Percentiles rank a stretch among this genome's conserved stretches.
These are phyloP conservation scores for Crenichthys baileyi DNA, from an alignment of 2,797 vertebrate species.

Conservation along the genomic window DNA sequence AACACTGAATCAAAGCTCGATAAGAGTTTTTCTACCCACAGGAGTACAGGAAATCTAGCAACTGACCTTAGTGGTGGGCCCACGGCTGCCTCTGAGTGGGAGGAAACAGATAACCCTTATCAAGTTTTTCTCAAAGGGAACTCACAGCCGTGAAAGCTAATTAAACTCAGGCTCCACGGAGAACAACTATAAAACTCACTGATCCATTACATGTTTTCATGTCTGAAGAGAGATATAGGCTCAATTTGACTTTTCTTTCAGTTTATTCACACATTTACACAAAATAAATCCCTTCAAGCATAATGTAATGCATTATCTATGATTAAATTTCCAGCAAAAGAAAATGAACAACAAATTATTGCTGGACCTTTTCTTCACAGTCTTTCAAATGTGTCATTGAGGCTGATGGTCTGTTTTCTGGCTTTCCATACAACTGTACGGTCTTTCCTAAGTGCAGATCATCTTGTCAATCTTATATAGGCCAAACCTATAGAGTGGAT, in stretches of 20 bases:
- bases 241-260: constrained; percentile 6
- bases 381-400: not conserved
- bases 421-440: not conserved
- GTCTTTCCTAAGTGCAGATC: not conserved
- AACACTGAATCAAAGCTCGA: constrained; percentile 4
- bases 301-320: not conserved
- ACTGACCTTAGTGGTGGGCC: constrained; percentile 45
- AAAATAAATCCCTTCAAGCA: not conserved
- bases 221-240: constrained; percentile 30
- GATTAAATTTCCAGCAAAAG: not conserved
- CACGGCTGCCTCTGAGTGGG: constrained; percentile 39
- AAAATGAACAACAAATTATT: not conserved
- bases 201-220: constrained; percentile 52
- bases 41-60: constrained; percentile 21
- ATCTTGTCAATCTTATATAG: not conserved
- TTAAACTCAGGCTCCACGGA: constrained; percentile 46
- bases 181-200: constrained; percentile 47
- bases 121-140: constrained; percentile 59
- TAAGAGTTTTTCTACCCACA: constrained; percentile 2
- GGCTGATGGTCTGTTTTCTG: not conserved
- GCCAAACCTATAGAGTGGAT: not conserved
- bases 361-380: not conserved
- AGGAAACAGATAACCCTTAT: constrained; percentile 69
- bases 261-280: not conserved
- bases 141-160: constrained; percentile 62